Conservation (phyloP, 2,113 vertebrate species). For the Serilophus lunatus region DNA sequence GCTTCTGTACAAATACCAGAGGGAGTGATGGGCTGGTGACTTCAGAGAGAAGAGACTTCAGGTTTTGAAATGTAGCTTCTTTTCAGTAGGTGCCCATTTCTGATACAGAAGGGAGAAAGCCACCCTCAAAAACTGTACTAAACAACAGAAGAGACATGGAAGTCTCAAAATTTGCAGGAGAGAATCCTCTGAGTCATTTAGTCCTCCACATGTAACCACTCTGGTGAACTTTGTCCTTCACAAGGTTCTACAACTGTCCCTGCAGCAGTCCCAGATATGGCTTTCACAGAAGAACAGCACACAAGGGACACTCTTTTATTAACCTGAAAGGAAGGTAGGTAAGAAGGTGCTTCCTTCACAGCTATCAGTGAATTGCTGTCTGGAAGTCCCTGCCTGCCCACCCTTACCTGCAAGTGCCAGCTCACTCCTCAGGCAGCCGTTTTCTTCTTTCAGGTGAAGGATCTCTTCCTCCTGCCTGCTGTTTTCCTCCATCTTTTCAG, state of each 20-base stretch:
- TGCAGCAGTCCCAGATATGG: background rate
- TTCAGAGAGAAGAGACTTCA: background rate
- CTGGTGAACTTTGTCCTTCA: background rate
- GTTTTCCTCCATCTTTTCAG: constrained; percentile 82
- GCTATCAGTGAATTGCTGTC: background rate
- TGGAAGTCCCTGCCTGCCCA: background rate
- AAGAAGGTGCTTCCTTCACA: background rate
- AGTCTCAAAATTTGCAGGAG: background rate
- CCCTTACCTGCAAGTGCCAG: constrained; percentile 74
- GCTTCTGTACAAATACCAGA: background rate
- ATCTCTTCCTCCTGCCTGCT: constrained; percentile 84
- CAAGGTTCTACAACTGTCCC: background rate
- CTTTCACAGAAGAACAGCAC: background rate
- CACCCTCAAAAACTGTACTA: background rate
- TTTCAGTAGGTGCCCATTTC: background rate
- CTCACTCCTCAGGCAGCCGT: constrained; percentile 75
- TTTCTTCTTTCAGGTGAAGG: constrained; percentile 84
- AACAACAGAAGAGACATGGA: background rate
- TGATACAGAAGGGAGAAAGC: background rate
- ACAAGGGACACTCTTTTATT: background rate
- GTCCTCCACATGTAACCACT: background rate
- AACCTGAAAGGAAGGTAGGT: background rate
- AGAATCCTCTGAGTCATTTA: background rate
- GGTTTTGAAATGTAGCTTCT: background rate
- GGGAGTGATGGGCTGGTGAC: background rate